These are phyloP conservation scores for Drosophila neocordata DNA, from an alignment of 1,140 invertebrate genomes.

Conservation along the genomic window DNA sequence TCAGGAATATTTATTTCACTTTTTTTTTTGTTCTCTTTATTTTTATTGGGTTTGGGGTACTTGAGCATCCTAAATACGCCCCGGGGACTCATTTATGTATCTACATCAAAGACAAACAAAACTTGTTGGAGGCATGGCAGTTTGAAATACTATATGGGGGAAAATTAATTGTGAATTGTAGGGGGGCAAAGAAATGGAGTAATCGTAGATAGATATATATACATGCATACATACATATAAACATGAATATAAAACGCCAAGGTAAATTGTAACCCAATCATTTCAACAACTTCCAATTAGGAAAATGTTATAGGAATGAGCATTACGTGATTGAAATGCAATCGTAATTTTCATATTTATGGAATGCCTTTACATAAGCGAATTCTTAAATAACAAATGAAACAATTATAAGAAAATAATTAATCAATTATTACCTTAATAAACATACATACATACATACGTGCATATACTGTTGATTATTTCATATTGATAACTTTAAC, in stretches of 20 bases:
- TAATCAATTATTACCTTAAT: no score
- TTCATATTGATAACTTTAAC: no score
- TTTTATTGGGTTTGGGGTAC: background rate
- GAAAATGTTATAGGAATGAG: background rate
- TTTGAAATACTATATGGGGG: background rate
- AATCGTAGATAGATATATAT: background rate
- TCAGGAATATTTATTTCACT: constrained; percentile 9
- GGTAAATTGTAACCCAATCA: background rate
- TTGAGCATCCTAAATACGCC: constrained; percentile 49
- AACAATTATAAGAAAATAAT: no score
- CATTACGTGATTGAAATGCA: background rate
- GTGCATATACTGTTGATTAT: no score
- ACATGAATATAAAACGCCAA: no score
- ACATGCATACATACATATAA: background rate
- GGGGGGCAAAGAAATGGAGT: no score
- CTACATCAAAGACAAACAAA: constrained; percentile 35
- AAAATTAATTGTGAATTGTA: background rate
- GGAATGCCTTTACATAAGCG: no score
- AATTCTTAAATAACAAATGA: no score
- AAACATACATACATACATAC: no score
- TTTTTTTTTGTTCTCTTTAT: background rate
- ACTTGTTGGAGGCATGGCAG: background rate
- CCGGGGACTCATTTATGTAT: constrained; percentile 59
- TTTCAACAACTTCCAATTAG: background rate
- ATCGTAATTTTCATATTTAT: background rate